A percentile compares a stretch with the other conserved stretches of the same genome.
Conservation (phyloP, 1,140 invertebrate genomes). For the Psilanteris sp. region DNA sequence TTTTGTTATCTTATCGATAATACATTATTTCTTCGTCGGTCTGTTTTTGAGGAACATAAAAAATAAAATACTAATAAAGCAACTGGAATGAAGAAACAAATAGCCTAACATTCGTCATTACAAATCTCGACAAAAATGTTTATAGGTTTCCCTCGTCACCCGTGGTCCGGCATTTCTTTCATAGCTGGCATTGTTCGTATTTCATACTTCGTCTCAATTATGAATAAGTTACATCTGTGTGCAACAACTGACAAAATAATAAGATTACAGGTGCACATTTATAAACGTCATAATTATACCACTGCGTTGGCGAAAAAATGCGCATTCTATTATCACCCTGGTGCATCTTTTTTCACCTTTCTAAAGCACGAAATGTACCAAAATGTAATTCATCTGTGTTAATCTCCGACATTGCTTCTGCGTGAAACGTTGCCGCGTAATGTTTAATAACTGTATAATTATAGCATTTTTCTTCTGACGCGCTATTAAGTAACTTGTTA, state of each 20-base stretch:
- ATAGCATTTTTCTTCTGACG: constrained; percentile 3
- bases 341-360: constrained; percentile 22
- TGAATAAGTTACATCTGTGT: constrained; percentile 37
- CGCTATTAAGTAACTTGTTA: constrained; percentile 9
- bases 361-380: constrained; percentile 10
- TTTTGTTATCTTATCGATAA: too few relatives aligned
- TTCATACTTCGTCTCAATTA: constrained; percentile 49
- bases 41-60: too few relatives aligned
- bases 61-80: background rate
- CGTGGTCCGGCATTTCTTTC: constrained; percentile 43
- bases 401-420: constrained; percentile 21
- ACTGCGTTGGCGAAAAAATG: constrained; percentile 26
- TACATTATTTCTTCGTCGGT: too few relatives aligned
- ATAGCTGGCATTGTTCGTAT: constrained; percentile 61
- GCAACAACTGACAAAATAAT: constrained; percentile 41
- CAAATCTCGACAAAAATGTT: constrained; percentile 67
- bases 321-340: constrained; percentile 34
- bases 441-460: constrained; percentile 35
- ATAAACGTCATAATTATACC: constrained; percentile 28
- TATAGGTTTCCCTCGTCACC: constrained; percentile 67
- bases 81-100: background rate
- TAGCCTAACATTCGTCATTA: background rate
- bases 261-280: constrained; percentile 22
- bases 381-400: constrained; percentile 43
- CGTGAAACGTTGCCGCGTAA: constrained; percentile 6